Conservation (phyloP, 2,113 vertebrate genomes). For the Anolis sagrei region DNA sequence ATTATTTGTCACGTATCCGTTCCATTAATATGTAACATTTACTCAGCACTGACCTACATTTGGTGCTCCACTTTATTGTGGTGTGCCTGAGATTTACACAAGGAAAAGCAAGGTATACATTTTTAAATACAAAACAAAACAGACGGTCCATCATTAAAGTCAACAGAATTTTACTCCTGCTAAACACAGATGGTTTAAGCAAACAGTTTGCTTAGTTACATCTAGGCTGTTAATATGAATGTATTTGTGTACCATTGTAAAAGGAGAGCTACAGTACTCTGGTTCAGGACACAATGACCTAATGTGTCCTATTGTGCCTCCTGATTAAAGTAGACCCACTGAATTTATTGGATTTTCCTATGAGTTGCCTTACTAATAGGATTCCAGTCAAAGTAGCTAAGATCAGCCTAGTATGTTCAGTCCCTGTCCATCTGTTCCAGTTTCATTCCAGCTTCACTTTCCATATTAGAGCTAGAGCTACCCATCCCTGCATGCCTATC, state of each 20-base stretch:
- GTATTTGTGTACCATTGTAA: background rate
- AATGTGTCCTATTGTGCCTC: too few species aligned
- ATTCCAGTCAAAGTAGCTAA: background rate
- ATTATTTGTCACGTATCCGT: background rate
- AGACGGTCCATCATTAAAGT: background rate
- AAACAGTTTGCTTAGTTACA: background rate
- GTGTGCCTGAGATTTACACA: constrained; percentile 1
- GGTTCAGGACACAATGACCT: background rate
- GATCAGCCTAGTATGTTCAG: background rate
- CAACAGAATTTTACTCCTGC: background rate
- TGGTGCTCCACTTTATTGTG: background rate
- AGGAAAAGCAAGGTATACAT: background rate
- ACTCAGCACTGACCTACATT: background rate
- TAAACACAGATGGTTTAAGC: background rate
- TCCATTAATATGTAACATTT: background rate
- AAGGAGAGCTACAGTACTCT: background rate
- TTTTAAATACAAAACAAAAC: background rate
- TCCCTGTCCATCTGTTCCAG: background rate
- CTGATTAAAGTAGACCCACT: too few species aligned
- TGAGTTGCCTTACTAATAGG: too few species aligned
- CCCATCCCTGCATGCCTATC: background rate
- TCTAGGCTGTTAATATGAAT: background rate
- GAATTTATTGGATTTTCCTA: too few species aligned
- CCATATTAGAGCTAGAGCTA: background rate
- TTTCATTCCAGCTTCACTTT: background rate